Evolutionary conservation across 2,797 vertebrate genomes (phyloP), one percentile per base, ranked within the genome.

Genomic region (Apodemus agrarius): DNA sequence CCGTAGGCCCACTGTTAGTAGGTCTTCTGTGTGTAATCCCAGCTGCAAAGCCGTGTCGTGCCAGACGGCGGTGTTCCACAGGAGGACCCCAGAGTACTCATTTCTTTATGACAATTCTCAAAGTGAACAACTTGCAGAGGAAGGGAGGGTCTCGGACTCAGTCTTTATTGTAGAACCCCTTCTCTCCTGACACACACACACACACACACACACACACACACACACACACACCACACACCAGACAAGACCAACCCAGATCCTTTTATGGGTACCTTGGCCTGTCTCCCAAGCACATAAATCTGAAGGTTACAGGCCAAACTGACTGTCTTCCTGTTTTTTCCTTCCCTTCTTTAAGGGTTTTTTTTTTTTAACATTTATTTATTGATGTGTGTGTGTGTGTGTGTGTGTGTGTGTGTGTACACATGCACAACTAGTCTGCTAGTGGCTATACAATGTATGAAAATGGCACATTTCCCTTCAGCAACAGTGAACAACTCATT

Each of bases 181-280:
- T 49, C 12, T 67, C 63, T 31, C 57, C 13, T 59, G 37, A 83
- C 24, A 63, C 57, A 63, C 80, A 82, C 79, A 63, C 57, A 61
- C 80, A 59, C 79, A 59, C n/a, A 83, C 80, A 63, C 57, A 61
- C 54, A 82, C 79, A 59, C n/a, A 61, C 80, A 82, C n/a, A 61
- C 80, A 59, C 79, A 59, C n/a, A 83, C 80, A 63, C 57, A 61
- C 54, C 79, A 59, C n/a, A 61, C 80, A 82, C n/a, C n/a, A 59
- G 17, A 84, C 11, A 84, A 59, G 80, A 59, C 11, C 24, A 34
- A 83, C 19, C 13, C 22, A 83, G 57, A 11, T 49, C 19, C 31
- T 85, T 49, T 46, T 85, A 26, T 61, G 43, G 29, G 63, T 34
- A 49, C 29, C 40, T 85, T 65, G 29, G 29, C 29, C 29, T 34